A percentile compares a stretch with the other conserved stretches of the same genome.
Conservation (phyloP, 2,113 vertebrate genomes). For the Pundamilia nyererei region DNA sequence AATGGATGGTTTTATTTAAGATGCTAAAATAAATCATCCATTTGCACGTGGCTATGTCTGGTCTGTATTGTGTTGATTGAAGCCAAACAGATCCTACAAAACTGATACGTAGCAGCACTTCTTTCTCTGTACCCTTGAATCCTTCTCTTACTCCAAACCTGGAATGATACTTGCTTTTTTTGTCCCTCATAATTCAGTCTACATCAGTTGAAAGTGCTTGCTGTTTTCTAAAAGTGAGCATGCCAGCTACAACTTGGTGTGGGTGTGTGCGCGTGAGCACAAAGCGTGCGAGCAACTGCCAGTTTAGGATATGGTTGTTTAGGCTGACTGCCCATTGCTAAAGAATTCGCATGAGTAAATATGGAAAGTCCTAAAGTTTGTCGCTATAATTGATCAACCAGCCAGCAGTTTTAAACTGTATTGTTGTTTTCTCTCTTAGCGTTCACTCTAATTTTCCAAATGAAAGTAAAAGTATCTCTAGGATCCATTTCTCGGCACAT, state of each 20-base stretch:
- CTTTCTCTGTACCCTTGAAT: not conserved
- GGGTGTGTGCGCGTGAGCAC: not conserved
- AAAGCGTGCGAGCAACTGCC: accelerated
- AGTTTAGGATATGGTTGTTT: not conserved
- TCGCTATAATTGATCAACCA: not conserved
- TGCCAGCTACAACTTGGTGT: not conserved
- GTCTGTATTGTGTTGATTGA: not conserved
- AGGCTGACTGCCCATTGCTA: not conserved
- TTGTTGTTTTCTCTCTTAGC: not conserved
- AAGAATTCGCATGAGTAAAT: not conserved
- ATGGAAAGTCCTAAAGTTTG: not conserved
- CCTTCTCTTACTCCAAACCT: not conserved
- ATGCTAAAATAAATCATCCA: not conserved
- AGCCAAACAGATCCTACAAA: not conserved
- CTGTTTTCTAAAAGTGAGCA: not conserved
- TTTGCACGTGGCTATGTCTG: not conserved
- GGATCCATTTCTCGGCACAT: not conserved
- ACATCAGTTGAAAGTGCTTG: not conserved
- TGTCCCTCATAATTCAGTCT: not conserved
- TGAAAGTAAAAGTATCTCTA: not conserved
- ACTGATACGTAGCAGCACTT: not conserved
- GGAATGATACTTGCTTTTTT: not conserved
- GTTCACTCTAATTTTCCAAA: not conserved
- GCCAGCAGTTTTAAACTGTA: not conserved
- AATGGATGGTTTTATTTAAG: not conserved